Evolutionary conservation across 92 coral and sea anemone species (phyloP).

Genomic region (Diadumene lineata): DNA sequence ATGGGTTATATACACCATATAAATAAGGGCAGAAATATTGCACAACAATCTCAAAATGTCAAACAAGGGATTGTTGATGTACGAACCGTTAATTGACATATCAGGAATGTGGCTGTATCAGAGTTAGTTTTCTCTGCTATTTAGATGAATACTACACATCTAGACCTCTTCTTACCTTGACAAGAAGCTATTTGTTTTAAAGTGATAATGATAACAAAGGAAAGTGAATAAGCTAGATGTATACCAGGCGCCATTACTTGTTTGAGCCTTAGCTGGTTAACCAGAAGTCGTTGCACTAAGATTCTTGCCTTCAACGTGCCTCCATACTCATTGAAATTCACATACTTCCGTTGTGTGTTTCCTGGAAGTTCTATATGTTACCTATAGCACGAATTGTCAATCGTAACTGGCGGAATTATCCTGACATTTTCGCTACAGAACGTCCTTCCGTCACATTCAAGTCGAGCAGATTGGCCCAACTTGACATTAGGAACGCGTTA

Average conservation of each 20-base stretch:
- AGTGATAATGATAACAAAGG: not conserved
- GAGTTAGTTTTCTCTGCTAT: not conserved
- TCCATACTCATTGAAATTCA: not conserved
- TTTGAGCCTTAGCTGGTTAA: not conserved
- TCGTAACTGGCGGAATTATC: not conserved
- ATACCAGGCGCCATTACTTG: conserved; percentile 1
- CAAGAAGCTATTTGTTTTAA: not conserved
- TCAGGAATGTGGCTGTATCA: not conserved
- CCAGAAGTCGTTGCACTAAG: not conserved
- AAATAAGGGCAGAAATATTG: not conserved
- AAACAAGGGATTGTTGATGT: not conserved
- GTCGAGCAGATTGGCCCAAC: conserved; percentile 1
- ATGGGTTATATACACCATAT: too few relatives aligned
- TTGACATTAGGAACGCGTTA: not conserved
- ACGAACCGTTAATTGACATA: not conserved
- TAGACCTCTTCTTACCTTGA: not conserved
- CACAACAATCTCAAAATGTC: not conserved
- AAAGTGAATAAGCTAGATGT: not conserved
- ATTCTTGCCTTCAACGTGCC: too few relatives aligned
- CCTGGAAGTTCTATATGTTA: not conserved
- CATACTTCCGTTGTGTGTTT: not conserved
- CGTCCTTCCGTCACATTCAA: not conserved
- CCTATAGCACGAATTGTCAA: not conserved
- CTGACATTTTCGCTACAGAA: not conserved
- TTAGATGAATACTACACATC: not conserved